A percentile compares a stretch with the other conserved stretches of the same genome.
These are phyloP conservation scores for Neolamprologus brichardi DNA, from an alignment of 2,113 vertebrate genomes.

Conservation along the genomic window DNA sequence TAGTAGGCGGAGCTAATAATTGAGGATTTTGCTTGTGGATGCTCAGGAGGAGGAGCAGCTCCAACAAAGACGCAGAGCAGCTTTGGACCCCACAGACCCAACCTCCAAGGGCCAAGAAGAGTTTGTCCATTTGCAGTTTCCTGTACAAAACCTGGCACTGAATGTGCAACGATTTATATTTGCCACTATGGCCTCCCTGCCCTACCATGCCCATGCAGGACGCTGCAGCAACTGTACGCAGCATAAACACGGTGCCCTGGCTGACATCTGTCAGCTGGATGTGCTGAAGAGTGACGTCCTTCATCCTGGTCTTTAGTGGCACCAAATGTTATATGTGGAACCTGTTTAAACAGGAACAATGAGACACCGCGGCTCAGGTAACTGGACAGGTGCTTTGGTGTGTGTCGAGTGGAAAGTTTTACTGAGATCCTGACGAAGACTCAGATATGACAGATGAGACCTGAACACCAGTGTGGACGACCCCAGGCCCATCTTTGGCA, in stretches of 20 bases:
- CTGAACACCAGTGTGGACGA: not conserved
- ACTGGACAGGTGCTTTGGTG: not conserved
- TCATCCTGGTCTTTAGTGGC: not conserved
- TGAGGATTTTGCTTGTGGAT: not conserved
- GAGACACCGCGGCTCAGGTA: not conserved
- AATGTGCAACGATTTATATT: not conserved
- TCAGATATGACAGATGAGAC: not conserved
- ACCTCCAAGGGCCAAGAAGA: not conserved
- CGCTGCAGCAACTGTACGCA: not conserved
- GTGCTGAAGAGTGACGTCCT: rapidly evolving
- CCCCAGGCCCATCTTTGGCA: not conserved
- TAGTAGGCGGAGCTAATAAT: not conserved
- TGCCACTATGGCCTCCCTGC: not conserved
- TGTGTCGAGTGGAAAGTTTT: not conserved
- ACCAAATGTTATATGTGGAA: not conserved
- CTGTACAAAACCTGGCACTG: too few relatives aligned
- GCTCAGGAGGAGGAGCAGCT: rapidly evolving
- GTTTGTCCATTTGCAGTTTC: not conserved
- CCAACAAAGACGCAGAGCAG: not conserved
- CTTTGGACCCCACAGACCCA: not conserved
- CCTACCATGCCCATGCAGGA: not conserved
- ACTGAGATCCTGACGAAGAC: rapidly evolving
- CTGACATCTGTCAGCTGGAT: not conserved
- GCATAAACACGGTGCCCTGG: rapidly evolving
- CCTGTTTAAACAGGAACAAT: not conserved